Evolutionary conservation across 2,113 vertebrate genomes (phyloP), one percentile per base, ranked within the genome.

Genomic region (Raja brachyura): DNA sequence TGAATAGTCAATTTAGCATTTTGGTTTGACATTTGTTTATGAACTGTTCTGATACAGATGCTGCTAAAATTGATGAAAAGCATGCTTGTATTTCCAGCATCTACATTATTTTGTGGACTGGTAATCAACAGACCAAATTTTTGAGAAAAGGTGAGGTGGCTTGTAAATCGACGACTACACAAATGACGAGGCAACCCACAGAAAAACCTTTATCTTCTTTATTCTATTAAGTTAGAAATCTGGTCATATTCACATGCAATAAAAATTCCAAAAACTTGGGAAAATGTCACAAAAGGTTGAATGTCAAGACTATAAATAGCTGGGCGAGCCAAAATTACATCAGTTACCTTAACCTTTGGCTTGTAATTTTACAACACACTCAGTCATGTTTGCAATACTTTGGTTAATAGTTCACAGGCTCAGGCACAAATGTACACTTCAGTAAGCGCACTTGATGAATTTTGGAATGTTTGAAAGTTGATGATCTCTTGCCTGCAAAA

Each of bases 321-420:
- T 92, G 33, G n/a, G 88, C 48, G 88, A 92, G 39, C 22, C 83
- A 70, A 92, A 13, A 90, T 70, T 92, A 73, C 66, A 92, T 88
- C 59, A 63, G 83, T 88, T 88, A 86, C 83, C 83, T 86, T 86
- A 88, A 88, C 68, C 90, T 92, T 73, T 92, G 66, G 70, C 39
- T 92, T 92, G n/a, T 28, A 31, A 28, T 68, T 73, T 74, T 92
- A 92, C 20, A 92, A 39, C 33, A 73, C 68, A 14, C 88, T 90
- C 3, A 39, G 90, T 92, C 63, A 48, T 74, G 68, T 92, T 73
- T 92, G 66, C 22, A 74, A 92, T 73, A 33, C 31, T 54, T 7
- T 54, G 68, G 90, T 92, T 92, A 92, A 92, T 92, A 54, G 90
- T 73, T 92, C 33, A 74, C 90, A 74, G 90, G 8, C 20, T 73